phyloP scores from a whole-genome alignment of 2,797 vertebrate species.

The Fistularia tabacaria region DNA sequence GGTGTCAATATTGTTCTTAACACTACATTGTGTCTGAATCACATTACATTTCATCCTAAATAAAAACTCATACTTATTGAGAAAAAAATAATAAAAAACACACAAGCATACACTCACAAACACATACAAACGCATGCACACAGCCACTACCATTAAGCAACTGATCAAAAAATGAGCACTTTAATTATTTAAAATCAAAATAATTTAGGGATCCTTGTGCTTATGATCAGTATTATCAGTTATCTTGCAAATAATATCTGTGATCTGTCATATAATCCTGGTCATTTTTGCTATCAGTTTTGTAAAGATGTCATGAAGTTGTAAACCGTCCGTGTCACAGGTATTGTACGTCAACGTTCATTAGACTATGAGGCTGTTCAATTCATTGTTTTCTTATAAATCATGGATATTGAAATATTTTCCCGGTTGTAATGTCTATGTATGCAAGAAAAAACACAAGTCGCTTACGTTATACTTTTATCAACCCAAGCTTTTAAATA shows the following conservation, averaged over 20 bases:
- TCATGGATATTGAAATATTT: slow-evolving; percentile 57
- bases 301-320: slow-evolving; percentile 44
- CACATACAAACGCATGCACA: not conserved
- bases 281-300: slow-evolving; percentile 60
- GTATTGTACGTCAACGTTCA: slow-evolving; percentile 49
- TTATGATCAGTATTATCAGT: slow-evolving; percentile 79
- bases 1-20: slow-evolving; percentile 33
- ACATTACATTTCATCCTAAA: slow-evolving; percentile 12
- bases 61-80: slow-evolving; percentile 2
- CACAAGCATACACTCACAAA: too few species aligned
- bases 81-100: too few species aligned
- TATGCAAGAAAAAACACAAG: not conserved
- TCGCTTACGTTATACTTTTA: not conserved
- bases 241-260: slow-evolving; percentile 62
- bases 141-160: slow-evolving; percentile 23
- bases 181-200: slow-evolving; percentile 66
- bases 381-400: slow-evolving; percentile 59
- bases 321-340: slow-evolving; percentile 38
- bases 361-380: slow-evolving; percentile 47
- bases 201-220: slow-evolving; percentile 47
- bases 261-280: slow-evolving; percentile 66
- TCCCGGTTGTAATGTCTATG: slow-evolving; percentile 9
- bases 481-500: too few species aligned
- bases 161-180: slow-evolving; percentile 68
- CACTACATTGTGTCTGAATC: slow-evolving; percentile 14